Percentiles rank a stretch among this genome's conserved stretches.
These are phyloP conservation scores for Dysmachus trigonus DNA, from an alignment of 2,888 invertebrate genomes.

Conservation along the genomic window DNA sequence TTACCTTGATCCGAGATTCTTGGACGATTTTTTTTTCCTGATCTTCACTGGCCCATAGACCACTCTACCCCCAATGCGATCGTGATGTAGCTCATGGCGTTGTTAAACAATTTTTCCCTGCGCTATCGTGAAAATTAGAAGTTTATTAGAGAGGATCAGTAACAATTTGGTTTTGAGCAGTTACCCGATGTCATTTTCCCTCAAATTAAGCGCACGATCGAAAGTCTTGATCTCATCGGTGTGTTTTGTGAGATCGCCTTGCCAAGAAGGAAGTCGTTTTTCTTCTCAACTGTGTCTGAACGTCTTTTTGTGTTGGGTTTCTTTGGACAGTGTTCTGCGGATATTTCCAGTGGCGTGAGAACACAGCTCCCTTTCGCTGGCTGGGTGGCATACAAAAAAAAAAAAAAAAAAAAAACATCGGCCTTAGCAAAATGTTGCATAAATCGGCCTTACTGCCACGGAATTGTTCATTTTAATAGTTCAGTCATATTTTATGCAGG, in stretches of 20 bases:
- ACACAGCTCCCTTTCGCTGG: neutral
- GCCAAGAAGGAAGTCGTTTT: neutral
- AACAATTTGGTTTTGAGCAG: slow-evolving; percentile 38
- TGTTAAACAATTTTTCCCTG: slow-evolving; percentile 24
- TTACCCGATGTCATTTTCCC: slow-evolving; percentile 41
- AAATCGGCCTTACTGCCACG: neutral
- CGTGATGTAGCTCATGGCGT: slow-evolving; percentile 18
- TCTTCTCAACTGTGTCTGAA: neutral
- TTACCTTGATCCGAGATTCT: neutral
- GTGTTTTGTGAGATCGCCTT: neutral
- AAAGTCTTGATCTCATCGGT: slow-evolving; percentile 5
- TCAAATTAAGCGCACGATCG: slow-evolving; percentile 48
- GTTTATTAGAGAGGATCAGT: slow-evolving; percentile 45
- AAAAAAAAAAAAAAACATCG: neutral
- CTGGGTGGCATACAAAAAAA: neutral
- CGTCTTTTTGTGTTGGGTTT: neutral
- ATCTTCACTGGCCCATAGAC: neutral
- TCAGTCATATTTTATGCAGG: neutral
- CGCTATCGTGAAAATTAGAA: slow-evolving; percentile 45
- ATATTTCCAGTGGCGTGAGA: neutral
- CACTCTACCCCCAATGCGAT: neutral
- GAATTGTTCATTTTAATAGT: neutral
- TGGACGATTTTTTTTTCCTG: neutral
- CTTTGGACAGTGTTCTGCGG: neutral
- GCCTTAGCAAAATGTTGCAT: neutral